Evolutionary conservation across 2,797 vertebrate genomes (phyloP).

Genomic region (Gallinago stenura): DNA sequence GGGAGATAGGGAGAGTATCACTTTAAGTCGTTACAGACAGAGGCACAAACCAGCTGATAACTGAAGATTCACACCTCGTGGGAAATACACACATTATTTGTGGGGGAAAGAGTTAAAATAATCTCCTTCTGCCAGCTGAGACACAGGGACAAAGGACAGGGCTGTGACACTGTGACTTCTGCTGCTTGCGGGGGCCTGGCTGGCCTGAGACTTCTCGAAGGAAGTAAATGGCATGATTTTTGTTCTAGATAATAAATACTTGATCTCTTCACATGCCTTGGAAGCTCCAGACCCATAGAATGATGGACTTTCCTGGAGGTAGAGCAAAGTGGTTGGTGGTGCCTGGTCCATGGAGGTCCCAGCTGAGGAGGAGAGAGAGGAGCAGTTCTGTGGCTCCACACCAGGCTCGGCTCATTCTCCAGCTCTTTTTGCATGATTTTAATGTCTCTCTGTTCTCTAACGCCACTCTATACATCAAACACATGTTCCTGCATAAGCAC

Average conservation of each 20-base stretch:
- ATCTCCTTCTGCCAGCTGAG: not conserved
- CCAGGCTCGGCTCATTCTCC: not conserved
- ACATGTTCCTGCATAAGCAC: accelerated
- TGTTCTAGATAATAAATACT: not conserved
- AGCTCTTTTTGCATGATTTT: not conserved
- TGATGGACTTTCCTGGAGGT: accelerated
- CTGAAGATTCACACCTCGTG: not conserved
- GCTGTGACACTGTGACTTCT: not conserved
- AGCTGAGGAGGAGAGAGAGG: not conserved
- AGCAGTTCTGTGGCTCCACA: not conserved
- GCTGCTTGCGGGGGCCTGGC: not conserved
- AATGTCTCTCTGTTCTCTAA: not conserved
- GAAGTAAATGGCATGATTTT: not conserved
- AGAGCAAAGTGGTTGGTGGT: not conserved
- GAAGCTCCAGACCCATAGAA: accelerated
- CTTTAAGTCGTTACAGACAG: accelerated
- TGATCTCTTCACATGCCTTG: not conserved
- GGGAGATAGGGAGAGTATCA: not conserved
- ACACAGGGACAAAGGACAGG: not conserved
- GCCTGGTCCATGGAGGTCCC: not conserved
- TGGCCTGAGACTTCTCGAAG: not conserved
- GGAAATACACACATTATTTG: not conserved
- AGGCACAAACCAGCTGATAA: not conserved
- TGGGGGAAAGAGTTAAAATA: not conserved
- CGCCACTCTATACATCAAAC: not conserved